phyloP scores from a whole-genome alignment of 2,113 vertebrate genomes.

The Himantopus leucocephalus region DNA sequence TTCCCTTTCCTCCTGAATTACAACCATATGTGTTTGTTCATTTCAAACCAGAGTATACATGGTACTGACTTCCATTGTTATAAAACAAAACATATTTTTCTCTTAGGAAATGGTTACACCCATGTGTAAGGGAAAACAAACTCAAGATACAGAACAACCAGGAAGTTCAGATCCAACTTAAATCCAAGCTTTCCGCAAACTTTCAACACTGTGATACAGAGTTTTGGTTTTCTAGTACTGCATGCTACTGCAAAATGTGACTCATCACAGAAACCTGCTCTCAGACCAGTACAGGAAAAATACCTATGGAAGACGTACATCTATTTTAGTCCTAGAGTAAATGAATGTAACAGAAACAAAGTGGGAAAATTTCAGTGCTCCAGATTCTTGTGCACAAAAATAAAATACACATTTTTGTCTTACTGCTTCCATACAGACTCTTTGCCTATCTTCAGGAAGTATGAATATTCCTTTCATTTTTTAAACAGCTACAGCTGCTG shows the following conservation, averaged over 20 bases:
- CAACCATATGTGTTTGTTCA: neutral
- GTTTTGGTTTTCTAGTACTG: neutral
- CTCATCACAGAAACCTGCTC: neutral
- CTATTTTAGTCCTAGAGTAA: neutral
- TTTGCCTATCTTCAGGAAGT: neutral
- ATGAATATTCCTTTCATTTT: neutral
- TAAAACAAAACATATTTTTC: neutral
- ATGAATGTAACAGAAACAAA: neutral
- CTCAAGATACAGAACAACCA: neutral
- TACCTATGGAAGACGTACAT: neutral
- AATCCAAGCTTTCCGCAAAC: neutral
- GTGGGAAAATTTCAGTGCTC: neutral
- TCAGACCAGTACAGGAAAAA: neutral
- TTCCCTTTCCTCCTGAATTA: neutral
- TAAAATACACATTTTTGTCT: neutral
- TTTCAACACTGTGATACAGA: neutral
- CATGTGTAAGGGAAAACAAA: neutral
- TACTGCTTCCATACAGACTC: neutral
- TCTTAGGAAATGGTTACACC: neutral
- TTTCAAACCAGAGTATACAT: neutral
- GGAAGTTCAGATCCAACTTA: neutral
- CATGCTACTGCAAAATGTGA: neutral
- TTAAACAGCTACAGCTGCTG: neutral
- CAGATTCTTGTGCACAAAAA: neutral
- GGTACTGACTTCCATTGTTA: neutral